Evolutionary conservation across 2,113 vertebrate genomes (phyloP).

Genomic region (Chionomys nivalis): DNA sequence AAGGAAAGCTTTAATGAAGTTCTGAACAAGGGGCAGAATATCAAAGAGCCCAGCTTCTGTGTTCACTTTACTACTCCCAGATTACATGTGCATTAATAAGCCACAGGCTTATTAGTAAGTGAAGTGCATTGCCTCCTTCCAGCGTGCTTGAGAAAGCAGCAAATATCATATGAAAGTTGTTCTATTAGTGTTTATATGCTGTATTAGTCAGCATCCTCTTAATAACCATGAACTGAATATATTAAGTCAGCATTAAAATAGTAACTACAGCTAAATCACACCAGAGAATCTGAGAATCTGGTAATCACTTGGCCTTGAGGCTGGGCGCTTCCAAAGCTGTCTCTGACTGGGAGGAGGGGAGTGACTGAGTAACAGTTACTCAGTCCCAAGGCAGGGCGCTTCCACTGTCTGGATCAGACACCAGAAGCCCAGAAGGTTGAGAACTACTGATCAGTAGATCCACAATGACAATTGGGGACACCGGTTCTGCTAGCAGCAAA

Average conservation of each 20-base stretch:
- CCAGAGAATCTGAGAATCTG: neutral
- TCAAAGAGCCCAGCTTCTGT: neutral
- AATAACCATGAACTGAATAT: neutral
- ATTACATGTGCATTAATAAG: neutral
- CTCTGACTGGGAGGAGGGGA: neutral
- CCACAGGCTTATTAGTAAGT: neutral
- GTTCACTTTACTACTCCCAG: neutral
- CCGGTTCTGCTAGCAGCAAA: neutral
- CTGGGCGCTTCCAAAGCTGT: neutral
- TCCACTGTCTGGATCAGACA: neutral
- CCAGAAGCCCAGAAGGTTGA: neutral
- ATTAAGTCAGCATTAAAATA: neutral
- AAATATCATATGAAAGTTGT: neutral
- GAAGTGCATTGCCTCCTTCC: neutral
- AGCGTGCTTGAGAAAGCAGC: neutral
- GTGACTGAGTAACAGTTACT: no score
- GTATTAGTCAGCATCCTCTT: neutral
- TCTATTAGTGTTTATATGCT: neutral
- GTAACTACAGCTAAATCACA: neutral
- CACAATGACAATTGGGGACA: neutral
- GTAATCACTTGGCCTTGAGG: neutral
- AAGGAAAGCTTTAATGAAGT: slow-evolving; percentile 66
- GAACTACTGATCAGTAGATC: neutral
- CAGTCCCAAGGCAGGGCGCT: neutral
- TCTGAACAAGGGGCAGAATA: slow-evolving; percentile 52